These are phyloP conservation scores for Nomada flava DNA, from an alignment of 2,888 invertebrate genomes.

Conservation along the genomic window DNA sequence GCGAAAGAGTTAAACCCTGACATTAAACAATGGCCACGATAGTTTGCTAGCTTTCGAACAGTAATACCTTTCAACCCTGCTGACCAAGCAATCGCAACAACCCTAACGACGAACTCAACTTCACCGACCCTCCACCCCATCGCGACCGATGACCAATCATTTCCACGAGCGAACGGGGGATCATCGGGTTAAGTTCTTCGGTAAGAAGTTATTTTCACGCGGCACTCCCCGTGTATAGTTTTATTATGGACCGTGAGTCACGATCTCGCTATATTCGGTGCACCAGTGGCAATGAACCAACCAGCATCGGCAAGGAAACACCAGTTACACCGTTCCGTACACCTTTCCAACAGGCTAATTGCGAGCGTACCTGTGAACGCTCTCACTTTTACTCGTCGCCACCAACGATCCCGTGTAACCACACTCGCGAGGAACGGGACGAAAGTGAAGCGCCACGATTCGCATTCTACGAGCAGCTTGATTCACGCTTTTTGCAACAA, in stretches of 20 bases:
- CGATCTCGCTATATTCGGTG: constrained; percentile 68
- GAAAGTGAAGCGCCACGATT: neutral
- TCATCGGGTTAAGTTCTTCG: constrained; percentile 44
- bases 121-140: too few species aligned
- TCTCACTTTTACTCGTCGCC: constrained; percentile 50
- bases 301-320: constrained; percentile 55
- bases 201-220: constrained; percentile 65
- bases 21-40: too few species aligned
- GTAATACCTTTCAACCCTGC: too few species aligned
- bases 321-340: constrained; percentile 26
- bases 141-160: constrained; percentile 14
- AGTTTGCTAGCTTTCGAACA: too few species aligned
- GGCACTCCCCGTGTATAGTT: constrained; percentile 61
- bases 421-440: neutral
- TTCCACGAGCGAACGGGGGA: constrained; percentile 19
- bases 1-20: too few species aligned
- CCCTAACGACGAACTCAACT: too few species aligned
- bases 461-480: too few species aligned
- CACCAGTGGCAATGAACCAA: constrained; percentile 68
- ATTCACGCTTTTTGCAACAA: too few species aligned
- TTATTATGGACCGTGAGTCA: constrained; percentile 67
- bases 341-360: constrained; percentile 34
- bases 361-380: constrained; percentile 38
- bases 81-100: too few species aligned
- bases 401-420: constrained; percentile 7